Percentiles rank a stretch among this genome's conserved stretches.
Conservation (phyloP, 2,113 vertebrate species). For the Planiliza haematocheilus region DNA sequence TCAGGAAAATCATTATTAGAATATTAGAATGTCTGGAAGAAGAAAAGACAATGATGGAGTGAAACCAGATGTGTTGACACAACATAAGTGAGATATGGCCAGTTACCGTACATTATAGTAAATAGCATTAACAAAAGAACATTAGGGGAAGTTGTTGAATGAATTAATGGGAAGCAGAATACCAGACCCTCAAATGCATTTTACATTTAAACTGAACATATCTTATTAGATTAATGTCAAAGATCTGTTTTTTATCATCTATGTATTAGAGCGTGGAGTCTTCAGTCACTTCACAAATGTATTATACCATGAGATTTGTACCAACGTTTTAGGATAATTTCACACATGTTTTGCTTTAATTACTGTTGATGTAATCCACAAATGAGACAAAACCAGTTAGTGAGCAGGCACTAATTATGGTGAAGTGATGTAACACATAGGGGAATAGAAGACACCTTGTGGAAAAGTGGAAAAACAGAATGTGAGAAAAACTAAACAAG, state of each 20-base stretch:
- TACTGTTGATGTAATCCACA: background rate
- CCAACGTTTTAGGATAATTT: too few species aligned
- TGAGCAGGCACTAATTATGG: background rate
- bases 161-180: background rate
- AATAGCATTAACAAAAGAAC: background rate
- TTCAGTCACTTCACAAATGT: background rate
- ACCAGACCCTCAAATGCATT: background rate
- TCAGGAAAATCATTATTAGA: constrained; percentile 18
- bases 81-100: background rate
- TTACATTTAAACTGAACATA: background rate
- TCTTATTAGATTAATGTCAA: background rate
- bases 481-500: background rate
- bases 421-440: background rate
- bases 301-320: too few species aligned
- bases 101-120: too few species aligned
- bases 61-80: constrained; percentile 27
- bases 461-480: background rate
- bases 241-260: constrained; percentile 5
- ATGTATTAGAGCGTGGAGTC: background rate
- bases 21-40: constrained; percentile 21
- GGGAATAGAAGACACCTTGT: background rate
- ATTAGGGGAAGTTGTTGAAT: constrained; percentile 7
- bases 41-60: constrained; percentile 9
- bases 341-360: too few species aligned
- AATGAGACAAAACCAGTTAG: background rate